These are phyloP conservation scores for Cydia strobilella DNA, from an alignment of 1,140 invertebrate species.

Conservation along the genomic window DNA sequence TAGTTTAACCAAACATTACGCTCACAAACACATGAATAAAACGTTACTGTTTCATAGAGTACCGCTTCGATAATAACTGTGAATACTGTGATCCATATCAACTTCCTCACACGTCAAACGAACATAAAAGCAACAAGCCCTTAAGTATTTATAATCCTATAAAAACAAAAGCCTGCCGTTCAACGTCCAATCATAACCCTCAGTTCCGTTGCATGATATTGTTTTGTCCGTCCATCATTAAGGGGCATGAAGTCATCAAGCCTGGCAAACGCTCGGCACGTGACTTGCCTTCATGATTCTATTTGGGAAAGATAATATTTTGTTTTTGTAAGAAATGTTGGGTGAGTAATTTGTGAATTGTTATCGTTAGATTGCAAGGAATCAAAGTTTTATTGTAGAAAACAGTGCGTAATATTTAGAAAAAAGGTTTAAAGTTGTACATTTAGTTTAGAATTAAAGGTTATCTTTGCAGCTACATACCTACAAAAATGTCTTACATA, in stretches of 20 bases:
- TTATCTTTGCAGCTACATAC: not conserved
- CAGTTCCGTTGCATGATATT: conserved; percentile 29
- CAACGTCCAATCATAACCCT: conserved; percentile 20
- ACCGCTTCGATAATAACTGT: not conserved
- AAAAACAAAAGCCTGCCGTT: conserved; percentile 26
- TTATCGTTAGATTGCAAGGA: not conserved
- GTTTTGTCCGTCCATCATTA: conserved; percentile 31
- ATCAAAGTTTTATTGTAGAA: not conserved
- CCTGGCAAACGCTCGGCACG: conserved; percentile 26
- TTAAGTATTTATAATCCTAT: conserved; percentile 29
- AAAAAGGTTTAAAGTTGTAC: no score
- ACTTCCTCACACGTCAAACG: not conserved
- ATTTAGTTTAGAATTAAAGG: not conserved
- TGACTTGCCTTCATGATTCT: not conserved
- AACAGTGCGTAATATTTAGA: not conserved
- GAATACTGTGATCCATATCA: not conserved
- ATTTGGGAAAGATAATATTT: conserved; percentile 31
- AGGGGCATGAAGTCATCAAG: conserved; percentile 32
- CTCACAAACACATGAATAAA: not conserved
- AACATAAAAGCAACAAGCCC: conserved; percentile 20
- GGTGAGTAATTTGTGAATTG: conserved; percentile 23
- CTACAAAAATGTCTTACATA: no score
- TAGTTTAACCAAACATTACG: not conserved
- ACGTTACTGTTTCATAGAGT: not conserved
- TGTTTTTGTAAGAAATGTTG: conserved; percentile 18